Evolutionary conservation across 2,888 invertebrate genomes (phyloP), one percentile per base, ranked within the genome.

Genomic region (Elegia similella): DNA sequence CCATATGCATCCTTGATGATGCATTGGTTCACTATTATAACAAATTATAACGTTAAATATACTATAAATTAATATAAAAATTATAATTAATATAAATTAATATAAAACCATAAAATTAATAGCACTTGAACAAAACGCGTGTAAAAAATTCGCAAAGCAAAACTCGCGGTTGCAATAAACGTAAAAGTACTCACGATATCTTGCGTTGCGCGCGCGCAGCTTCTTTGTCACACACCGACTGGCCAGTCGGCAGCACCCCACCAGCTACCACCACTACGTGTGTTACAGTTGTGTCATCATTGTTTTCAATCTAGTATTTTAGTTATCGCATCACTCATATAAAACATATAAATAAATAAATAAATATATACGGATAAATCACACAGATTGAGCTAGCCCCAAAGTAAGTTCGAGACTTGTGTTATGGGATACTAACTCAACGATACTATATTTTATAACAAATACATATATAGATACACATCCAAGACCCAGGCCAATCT

Each of bases 131-230:
- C 15, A 44, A 17, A 17, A 7, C 16, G 44, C 8, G 15, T 1
- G 6, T 7, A 50, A 50, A 38, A 50, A 50, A 8, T 50, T 50
- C 50, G 50, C 50, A 50, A 50, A 50, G 50, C 50, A 34, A 50
- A 50, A 48, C n/a, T 50, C 50, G 50, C 50, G 50, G 16, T 16
- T n/a, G 50, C 34, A 10, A 15, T 1, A 15, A 34, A 34, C 7
- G 16, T 15, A 12, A 44, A 44, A 46, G 34, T 50, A 50, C 50
- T 50, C 12, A 50, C 50, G 34, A 50, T 50, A 17, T 50, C 50
- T 34, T 10, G 12, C 16, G 17, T 17, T 34, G 34, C 50, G 50
- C 16, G 50, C 50, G 30, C 8, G 50, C 34, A 12, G 50, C 34
- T 1, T 1, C 34, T 12, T 38, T 5, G 16, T 32, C 38, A 50